Evolutionary conservation across 2,888 invertebrate genomes (phyloP).

Genomic region (Ptychoptera contaminata): DNA sequence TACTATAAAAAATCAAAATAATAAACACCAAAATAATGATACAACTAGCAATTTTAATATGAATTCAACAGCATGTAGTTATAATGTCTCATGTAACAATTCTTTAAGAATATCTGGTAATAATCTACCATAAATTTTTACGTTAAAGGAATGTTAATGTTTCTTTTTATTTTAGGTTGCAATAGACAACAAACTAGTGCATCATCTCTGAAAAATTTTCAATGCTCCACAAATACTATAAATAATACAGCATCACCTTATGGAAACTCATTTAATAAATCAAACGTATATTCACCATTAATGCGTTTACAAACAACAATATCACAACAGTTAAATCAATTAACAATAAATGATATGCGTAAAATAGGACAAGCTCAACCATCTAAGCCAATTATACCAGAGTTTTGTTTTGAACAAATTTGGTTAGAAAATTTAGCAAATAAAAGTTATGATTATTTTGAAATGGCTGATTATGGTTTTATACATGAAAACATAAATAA

Average conservation of each 20-base stretch:
- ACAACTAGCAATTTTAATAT: too few relatives aligned
- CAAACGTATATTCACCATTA: constrained; percentile 20
- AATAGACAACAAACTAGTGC: constrained; percentile 3
- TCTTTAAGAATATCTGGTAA: too few relatives aligned
- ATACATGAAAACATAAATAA: constrained; percentile 73
- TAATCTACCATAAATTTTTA: too few relatives aligned
- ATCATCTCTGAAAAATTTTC: background rate
- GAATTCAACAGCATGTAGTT: too few relatives aligned
- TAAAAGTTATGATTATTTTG: background rate
- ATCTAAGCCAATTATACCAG: constrained; percentile 62
- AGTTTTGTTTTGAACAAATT: constrained; percentile 74
- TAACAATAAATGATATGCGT: constrained; percentile 23
- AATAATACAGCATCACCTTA: constrained; percentile 15
- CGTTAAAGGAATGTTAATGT: too few relatives aligned
- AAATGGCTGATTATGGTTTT: constrained; percentile 60
- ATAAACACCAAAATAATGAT: too few relatives aligned
- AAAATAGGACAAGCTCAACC: constrained; percentile 33
- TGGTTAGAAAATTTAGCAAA: constrained; percentile 56
- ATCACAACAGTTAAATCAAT: constrained; percentile 8
- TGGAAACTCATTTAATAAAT: background rate
- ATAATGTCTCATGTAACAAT: too few relatives aligned
- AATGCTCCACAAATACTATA: constrained; percentile 15
- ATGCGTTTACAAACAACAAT: constrained; percentile 25
- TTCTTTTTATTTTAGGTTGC: constrained; percentile 1
- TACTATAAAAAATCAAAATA: constrained; percentile 21